These are phyloP conservation scores for Volucella inanis DNA, from an alignment of 2,888 invertebrate species.

Conservation along the genomic window DNA sequence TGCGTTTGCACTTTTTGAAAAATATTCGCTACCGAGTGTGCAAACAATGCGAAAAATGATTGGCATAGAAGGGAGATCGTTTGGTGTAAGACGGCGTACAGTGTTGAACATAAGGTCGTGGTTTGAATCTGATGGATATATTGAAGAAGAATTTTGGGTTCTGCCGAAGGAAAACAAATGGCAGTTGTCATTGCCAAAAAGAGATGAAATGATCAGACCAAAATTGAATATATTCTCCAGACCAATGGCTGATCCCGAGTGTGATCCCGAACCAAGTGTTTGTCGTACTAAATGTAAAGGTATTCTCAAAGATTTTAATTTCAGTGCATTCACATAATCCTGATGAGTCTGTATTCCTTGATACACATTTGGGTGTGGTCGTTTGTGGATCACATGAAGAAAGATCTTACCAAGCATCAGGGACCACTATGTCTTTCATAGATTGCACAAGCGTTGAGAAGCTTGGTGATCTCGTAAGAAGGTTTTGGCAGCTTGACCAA, in stretches of 20 bases:
- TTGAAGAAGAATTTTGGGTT: conserved; percentile 13
- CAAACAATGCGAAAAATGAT: conserved; percentile 8
- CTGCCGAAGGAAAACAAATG: not conserved
- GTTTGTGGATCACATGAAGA: conserved; percentile 13
- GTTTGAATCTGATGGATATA: conserved; percentile 1
- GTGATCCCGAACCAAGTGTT: not conserved
- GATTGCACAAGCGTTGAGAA: no score
- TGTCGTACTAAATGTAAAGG: conserved; percentile 5
- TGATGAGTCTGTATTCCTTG: not conserved
- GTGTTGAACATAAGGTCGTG: conserved; percentile 10
- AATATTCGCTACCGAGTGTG: not conserved
- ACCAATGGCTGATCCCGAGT: conserved; percentile 7
- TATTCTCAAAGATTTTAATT: conserved; percentile 5
- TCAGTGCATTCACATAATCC: not conserved
- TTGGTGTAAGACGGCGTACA: conserved; percentile 9
- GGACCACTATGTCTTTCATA: no score
- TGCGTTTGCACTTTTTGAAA: not conserved
- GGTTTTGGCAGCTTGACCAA: no score
- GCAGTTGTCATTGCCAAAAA: not conserved
- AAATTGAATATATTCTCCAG: not conserved
- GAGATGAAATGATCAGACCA: not conserved
- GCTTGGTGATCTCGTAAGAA: no score
- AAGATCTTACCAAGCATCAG: not conserved
- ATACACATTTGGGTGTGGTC: conserved; percentile 1
- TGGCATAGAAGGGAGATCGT: not conserved